Evolutionary conservation across 2,113 vertebrate genomes (phyloP), one percentile per base, ranked within the genome.

Genomic region (Dinomys branickii): DNA sequence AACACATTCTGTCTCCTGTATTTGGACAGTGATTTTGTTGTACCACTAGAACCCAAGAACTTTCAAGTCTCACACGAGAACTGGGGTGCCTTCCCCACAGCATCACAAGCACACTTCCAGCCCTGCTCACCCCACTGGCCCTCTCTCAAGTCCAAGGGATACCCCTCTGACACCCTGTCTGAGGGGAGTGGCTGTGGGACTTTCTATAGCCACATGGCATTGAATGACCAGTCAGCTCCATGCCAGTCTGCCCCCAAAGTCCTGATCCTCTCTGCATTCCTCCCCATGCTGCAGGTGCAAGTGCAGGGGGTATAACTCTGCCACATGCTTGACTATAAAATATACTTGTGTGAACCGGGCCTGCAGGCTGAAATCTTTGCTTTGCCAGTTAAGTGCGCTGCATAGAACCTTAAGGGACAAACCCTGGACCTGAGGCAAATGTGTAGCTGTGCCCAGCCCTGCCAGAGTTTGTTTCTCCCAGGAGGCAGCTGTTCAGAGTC

Each of bases 21-120:
- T 1, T 0, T 9, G 5, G 86, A 28, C 50, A 16, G 24, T 20
- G 44, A 7, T 69, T 67, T n/a, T 75, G 24, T 35, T 6, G 4
- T 22, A 33, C 44, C n/a, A 13, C 22, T 56, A 30, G 12, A 75
- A 59, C 12, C 56, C 63, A 11, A 12, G 73, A 63, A 47, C 38
- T 65, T 52, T 12, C 1, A 30, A 16, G 33, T 14, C 26, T 85
- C 63, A 13, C 8, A 3, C 65, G 50, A 2, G 2, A 30, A 1
- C 30, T 35, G 2, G 38, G 20, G 38, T 1, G 0, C n/a, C 35
- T 61, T 24, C 4, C 47, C 67, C 13, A 1, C 10, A 24, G n/a
- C 85, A 11, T 54, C 73, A 47, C 44, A 61, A 33, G 52, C 28
- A 35, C 20, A 9, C n/a, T 44, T 19, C 7, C 7, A 8, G 16